Evolutionary conservation across 1,140 invertebrate species (phyloP).

Genomic region (Solenopsis fugax): DNA sequence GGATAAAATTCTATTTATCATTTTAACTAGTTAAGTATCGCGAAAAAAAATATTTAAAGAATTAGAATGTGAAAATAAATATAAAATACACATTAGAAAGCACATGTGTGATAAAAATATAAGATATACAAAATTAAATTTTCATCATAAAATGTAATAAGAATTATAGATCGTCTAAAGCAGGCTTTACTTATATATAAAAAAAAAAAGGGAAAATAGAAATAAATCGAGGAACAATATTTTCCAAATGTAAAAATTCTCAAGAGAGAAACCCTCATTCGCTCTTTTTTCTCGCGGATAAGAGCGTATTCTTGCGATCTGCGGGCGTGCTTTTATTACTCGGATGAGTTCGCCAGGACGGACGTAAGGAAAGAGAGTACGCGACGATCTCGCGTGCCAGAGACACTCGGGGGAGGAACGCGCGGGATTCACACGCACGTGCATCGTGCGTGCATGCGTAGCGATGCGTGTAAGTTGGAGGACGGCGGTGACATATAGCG

Average conservation of each 20-base stretch:
- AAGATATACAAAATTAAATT: neutral
- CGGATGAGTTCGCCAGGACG: neutral
- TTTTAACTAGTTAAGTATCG: neutral
- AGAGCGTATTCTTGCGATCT: neutral
- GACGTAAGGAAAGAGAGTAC: neutral
- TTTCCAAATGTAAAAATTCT: neutral
- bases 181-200: neutral
- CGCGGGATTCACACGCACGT: slow-evolving; percentile 73
- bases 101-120: neutral
- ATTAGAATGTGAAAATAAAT: neutral
- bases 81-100: neutral
- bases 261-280: neutral
- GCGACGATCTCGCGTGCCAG: slow-evolving; percentile 11
- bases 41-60: neutral
- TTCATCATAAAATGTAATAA: neutral
- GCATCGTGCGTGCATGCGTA: slow-evolving; percentile 61
- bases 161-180: neutral
- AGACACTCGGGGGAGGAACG: slow-evolving; percentile 19
- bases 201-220: neutral
- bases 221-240: neutral
- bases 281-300: neutral
- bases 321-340: neutral
- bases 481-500: slow-evolving; percentile 78
- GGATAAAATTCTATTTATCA: neutral
- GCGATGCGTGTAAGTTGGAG: slow-evolving; percentile 70